Evolutionary conservation across 2,888 invertebrate species (phyloP).

Genomic region (Cataglyphis cursor): DNA sequence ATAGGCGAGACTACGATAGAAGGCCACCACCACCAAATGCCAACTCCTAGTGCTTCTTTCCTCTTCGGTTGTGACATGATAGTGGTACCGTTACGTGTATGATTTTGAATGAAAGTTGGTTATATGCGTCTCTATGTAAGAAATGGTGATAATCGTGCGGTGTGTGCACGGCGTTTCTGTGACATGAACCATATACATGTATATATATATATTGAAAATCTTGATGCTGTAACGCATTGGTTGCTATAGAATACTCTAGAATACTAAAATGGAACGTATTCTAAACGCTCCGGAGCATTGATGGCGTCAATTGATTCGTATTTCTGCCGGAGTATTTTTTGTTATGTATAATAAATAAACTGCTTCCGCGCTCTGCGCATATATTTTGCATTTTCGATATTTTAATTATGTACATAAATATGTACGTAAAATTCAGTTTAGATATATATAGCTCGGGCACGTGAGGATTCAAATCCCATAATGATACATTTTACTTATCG

Average conservation of each 20-base stretch:
- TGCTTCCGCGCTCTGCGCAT: constrained; percentile 76
- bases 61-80: constrained; percentile 58
- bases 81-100: constrained; percentile 40
- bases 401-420: constrained; percentile 63
- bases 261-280: not conserved
- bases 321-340: not conserved
- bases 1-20: constrained; percentile 90
- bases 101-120: constrained; percentile 59
- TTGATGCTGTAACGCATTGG: not conserved
- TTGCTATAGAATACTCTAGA: constrained; percentile 2
- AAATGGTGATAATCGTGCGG: constrained; percentile 56
- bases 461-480: not conserved
- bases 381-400: constrained; percentile 79
- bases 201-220: constrained; percentile 68
- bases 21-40: constrained; percentile 89
- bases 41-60: constrained; percentile 84
- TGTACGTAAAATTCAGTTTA: constrained; percentile 59
- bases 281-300: not conserved
- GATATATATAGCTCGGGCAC: constrained; percentile 59
- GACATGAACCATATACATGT: constrained; percentile 66
- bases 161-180: constrained; percentile 69
- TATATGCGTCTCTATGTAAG: constrained; percentile 56
- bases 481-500: not conserved
- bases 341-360: constrained; percentile 65
- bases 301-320: not conserved